Evolutionary conservation across 2,113 vertebrate genomes (phyloP).

Genomic region (Pleuronectes platessa): DNA sequence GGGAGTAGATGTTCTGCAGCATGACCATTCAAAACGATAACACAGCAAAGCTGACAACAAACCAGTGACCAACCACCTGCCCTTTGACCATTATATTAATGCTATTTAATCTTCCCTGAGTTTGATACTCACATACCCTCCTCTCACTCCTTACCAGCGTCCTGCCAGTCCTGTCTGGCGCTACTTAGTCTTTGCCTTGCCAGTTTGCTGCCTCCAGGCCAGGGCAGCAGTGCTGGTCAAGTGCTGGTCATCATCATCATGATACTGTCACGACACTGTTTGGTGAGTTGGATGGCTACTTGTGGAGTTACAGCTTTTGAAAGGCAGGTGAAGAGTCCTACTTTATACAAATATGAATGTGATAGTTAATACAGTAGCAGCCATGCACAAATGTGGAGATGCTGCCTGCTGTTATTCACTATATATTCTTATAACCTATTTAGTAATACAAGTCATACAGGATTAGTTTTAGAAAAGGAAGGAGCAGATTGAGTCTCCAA

Average conservation of each 20-base stretch:
- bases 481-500: background rate
- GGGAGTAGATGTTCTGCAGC: background rate
- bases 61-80: background rate
- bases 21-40: background rate
- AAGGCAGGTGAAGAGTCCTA: too few species aligned
- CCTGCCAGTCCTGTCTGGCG: background rate
- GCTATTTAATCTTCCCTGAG: background rate
- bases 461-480: too few species aligned
- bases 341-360: too few species aligned
- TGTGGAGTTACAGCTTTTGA: background rate
- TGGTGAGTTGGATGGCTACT: background rate
- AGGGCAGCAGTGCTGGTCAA: constrained; percentile 6
- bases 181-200: background rate
- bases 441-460: background rate
- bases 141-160: constrained; percentile 2
- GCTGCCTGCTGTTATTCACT: background rate
- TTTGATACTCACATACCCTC: background rate
- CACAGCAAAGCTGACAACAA: background rate
- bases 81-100: background rate
- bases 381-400: background rate
- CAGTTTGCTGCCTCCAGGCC: background rate
- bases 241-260: constrained; percentile 13
- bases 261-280: background rate
- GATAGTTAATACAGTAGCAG: too few species aligned
- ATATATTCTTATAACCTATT: background rate